These are phyloP conservation scores for Fistularia commersonii DNA, from an alignment of 2,797 vertebrate species.

Conservation along the genomic window DNA sequence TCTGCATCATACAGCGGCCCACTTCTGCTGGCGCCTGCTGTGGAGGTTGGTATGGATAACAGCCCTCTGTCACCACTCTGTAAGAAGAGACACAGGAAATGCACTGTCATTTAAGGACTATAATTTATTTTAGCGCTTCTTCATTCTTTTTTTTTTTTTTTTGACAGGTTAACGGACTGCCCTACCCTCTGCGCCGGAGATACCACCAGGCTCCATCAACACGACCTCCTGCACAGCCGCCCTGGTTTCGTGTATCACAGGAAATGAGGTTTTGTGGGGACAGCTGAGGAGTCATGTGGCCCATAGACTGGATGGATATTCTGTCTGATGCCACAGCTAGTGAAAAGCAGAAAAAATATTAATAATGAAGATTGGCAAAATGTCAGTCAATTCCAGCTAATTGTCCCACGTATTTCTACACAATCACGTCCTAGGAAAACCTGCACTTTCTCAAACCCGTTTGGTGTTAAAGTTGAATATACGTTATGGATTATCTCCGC, in stretches of 20 bases:
- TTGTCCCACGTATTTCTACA: no score
- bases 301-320: constrained; percentile 97
- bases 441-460: no score
- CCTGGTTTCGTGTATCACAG: constrained; percentile 91
- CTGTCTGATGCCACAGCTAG: constrained; percentile 93
- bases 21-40: constrained; percentile 58
- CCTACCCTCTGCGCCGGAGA: constrained; percentile 86
- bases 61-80: constrained; percentile 92
- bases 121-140: not conserved
- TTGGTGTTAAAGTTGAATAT: no score
- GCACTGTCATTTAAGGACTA: not conserved
- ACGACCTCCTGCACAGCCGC: constrained; percentile 86
- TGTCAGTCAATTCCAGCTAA: not conserved
- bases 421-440: no score
- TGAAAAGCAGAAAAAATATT: not conserved
- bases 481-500: no score
- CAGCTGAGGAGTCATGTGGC: constrained; percentile 91
- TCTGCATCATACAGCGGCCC: constrained; percentile 93
- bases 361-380: not conserved
- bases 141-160: not conserved
- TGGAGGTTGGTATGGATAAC: constrained; percentile 83
- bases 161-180: no score
- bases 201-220: constrained; percentile 96
- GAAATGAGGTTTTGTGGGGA: constrained; percentile 95
- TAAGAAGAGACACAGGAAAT: not conserved